Percentiles rank a stretch among this genome's conserved stretches.
phyloP scores from a whole-genome alignment of 2,888 invertebrate species.

The Cheilosia vernalis region DNA sequence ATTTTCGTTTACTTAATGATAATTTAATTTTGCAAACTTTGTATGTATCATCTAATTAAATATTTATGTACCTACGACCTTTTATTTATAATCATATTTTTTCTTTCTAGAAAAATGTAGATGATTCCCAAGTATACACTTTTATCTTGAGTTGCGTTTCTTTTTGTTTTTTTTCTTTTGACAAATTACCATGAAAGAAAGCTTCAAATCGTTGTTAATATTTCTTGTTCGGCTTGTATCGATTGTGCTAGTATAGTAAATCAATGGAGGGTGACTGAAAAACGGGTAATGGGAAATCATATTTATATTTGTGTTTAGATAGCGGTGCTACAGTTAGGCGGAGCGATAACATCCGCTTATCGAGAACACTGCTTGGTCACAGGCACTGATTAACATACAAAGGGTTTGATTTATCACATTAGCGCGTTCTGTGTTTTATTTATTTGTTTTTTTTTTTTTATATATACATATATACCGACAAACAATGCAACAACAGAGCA shows the following conservation, averaged over 20 bases:
- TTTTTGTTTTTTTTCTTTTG: background rate
- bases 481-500: slow-evolving; percentile 30
- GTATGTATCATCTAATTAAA: slow-evolving; percentile 20
- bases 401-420: slow-evolving; percentile 33
- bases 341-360: slow-evolving; percentile 53
- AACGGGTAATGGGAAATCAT: background rate
- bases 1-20: slow-evolving; percentile 1
- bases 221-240: background rate
- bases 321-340: background rate
- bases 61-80: slow-evolving; percentile 1
- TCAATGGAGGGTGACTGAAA: background rate
- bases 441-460: background rate
- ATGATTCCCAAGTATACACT: slow-evolving; percentile 1
- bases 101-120: slow-evolving; percentile 1
- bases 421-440: slow-evolving; percentile 6
- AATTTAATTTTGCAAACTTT: background rate
- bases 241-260: background rate
- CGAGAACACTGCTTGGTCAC: slow-evolving; percentile 13
- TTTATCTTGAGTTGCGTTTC: background rate
- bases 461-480: background rate
- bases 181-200: slow-evolving; percentile 7
- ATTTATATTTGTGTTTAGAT: background rate
- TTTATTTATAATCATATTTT: slow-evolving; percentile 24
- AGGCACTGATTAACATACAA: slow-evolving; percentile 43
- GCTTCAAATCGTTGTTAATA: background rate